Evolutionary conservation across 2,888 invertebrate species (phyloP), one percentile per base, ranked within the genome.

Genomic region (Parnassius apollo): DNA sequence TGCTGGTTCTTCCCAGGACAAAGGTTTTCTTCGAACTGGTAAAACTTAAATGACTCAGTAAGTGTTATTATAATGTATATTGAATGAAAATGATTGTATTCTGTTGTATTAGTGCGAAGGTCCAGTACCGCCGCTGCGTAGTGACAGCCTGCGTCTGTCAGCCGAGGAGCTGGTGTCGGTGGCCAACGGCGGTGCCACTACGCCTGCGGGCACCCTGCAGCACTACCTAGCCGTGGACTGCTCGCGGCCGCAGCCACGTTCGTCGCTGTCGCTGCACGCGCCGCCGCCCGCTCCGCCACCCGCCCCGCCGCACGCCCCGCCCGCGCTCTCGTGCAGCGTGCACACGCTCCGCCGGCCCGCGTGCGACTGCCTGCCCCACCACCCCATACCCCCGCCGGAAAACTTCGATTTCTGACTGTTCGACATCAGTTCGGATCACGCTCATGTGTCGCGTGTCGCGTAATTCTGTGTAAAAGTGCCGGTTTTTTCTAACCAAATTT

Each of bases 151-250:
- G n/a, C 81, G 86, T 10, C 84, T 90, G 1, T 89, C 91, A 46
- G 86, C 89, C 11, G 91, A 89, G 59, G 87, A 90, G 72, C 90
- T 91, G 85, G 87, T 88, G 13, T 73, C 84, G 2, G 81, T 91
- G 2, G 91, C 91, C 59, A 91, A 91, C 80, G 91, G 87, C 2
- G 92, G 91, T 1, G 75, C 82, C 56, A 67, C 85, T 0, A 91
- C 91, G 0, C 76, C 85, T 0, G 80, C 87, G 2, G 91, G 91
- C 10, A 85, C 88, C 25, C 70, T 91, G 0, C 83, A 85, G 0
- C 91, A 91, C 70, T 91, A 89, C 73, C 79, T 91, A 0, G 85
- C 83, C 0, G 81, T 82, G 0, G 83, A 82, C 69, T 77, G 80
- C 2, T 80, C 83, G 2, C 76, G 70, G 0, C 59, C 73, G 7